Conservation (phyloP, 30 jellyfish, hydroid and myxozoan genomes). For the Nemopilema nomurai region DNA sequence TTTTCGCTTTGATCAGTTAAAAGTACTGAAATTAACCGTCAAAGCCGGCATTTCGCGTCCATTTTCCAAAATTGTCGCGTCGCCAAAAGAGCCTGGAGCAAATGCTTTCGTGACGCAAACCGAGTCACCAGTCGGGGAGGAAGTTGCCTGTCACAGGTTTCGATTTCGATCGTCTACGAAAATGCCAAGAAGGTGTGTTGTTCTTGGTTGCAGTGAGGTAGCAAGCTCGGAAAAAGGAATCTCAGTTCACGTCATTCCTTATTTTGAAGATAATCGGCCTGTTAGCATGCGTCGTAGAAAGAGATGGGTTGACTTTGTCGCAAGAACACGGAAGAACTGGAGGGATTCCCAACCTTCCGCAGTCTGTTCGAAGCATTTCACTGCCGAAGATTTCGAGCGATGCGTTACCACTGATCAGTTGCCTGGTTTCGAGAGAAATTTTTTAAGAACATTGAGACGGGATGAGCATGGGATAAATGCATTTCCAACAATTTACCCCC, state of each 20-base stretch:
- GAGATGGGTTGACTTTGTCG: not conserved
- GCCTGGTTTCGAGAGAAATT: not conserved
- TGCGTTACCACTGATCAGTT: not conserved
- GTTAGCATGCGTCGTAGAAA: not conserved
- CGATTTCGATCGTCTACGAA: not conserved
- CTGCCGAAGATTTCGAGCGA: not conserved
- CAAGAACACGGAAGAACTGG: conserved; percentile 3
- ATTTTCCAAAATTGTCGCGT: not conserved
- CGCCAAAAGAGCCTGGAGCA: not conserved
- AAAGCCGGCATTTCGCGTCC: not conserved
- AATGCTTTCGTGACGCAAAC: not conserved
- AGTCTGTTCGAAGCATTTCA: not conserved
- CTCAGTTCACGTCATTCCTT: not conserved
- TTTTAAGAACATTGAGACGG: not conserved
- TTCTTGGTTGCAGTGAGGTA: conserved; percentile 2
- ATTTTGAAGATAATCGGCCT: not conserved
- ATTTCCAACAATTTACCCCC: conserved; percentile 1
- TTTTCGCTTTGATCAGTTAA: no score
- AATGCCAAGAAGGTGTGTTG: conserved; percentile 4
- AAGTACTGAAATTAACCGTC: no score
- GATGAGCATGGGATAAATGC: not conserved
- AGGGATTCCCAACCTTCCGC: conserved; percentile 6
- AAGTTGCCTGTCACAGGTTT: not conserved
- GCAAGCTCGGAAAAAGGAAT: conserved; percentile 1
- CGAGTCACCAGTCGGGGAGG: conserved; percentile 4